Evolutionary conservation across 2,797 vertebrate species (phyloP), one percentile per base, ranked within the genome.

Genomic region (Syngnathus rostellatus): DNA sequence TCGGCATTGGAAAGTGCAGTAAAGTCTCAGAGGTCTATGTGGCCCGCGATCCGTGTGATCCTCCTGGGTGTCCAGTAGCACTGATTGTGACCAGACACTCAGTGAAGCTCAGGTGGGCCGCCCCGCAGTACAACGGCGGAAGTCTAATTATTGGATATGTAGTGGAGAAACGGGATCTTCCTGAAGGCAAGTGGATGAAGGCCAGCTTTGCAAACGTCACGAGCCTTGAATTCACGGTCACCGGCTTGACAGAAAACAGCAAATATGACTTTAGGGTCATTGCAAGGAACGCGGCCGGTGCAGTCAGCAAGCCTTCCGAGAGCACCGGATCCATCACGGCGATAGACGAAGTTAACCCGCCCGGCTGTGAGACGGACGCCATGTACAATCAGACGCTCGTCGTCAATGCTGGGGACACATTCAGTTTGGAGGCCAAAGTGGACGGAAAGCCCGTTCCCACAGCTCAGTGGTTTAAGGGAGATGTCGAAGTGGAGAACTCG

Each of bases 151-250:
- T 94, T 71, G 97, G 97, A 55, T 99, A 98, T 76, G 83, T 95
- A 73, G 94, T 99, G 70, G 97, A 99, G 85, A 99, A 98, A 85
- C 93, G 94, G 79, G 92, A 99, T 75, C 91, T 99, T 60, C 97
- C 97, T 68, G 95, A 99, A 40, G 97, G 97, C 69, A 95, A 95
- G 57, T 99, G 97, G 97, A 99, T 99, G 97, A 99, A 97, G 88
- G 95, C 96, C 45, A 99, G 97, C 77, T 99, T 98, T 79, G 85
- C 96, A 79, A 98, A 97, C 75, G 63, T 99, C 45, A 93, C 93
- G 86, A 94, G 95, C 82, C 92, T 91, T 63, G 92, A 96, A 70
- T 99, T 98, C 83, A 94, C 91, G 72, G 94, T 99, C 64, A 91
- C 93, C 68, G 95, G 97, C 23, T 91, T 99, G 67, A 94, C 88